These are phyloP conservation scores for Zenarchopterus dispar DNA, from an alignment of 2,797 vertebrate species.

Conservation along the genomic window DNA sequence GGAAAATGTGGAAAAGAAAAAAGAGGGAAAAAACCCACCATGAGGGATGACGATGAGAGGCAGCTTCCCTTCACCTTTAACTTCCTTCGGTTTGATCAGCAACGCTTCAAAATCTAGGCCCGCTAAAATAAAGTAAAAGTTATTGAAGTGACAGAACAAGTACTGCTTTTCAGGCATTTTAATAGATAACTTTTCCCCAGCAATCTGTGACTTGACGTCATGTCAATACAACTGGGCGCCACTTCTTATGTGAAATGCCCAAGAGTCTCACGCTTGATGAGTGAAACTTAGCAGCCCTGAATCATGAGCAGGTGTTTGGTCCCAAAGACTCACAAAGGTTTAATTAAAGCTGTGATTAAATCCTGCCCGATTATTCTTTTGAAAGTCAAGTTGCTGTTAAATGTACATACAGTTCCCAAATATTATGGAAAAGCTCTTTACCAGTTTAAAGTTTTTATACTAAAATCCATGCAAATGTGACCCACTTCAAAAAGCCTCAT, in stretches of 20 bases:
- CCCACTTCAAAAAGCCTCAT: too few species aligned
- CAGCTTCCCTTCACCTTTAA: slow-evolving; percentile 78
- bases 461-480: too few species aligned
- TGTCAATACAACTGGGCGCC: background rate
- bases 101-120: slow-evolving; percentile 92
- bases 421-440: too few species aligned
- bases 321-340: too few species aligned
- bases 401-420: too few species aligned
- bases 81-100: slow-evolving; percentile 86
- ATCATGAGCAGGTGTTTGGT: too few species aligned
- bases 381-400: too few species aligned
- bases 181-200: background rate
- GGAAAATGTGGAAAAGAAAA: background rate
- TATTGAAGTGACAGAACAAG: background rate
- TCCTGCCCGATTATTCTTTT: too few species aligned
- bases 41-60: slow-evolving; percentile 93
- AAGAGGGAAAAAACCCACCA: slow-evolving; percentile 79
- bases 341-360: too few species aligned
- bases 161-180: background rate
- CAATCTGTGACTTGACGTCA: background rate
- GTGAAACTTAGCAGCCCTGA: too few species aligned
- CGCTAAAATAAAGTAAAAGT: slow-evolving; percentile 71
- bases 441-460: too few species aligned
- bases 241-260: background rate
- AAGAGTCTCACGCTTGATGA: too few species aligned